phyloP scores from a whole-genome alignment of 64 coral and sea anemone species.

The Acropora yongei region DNA sequence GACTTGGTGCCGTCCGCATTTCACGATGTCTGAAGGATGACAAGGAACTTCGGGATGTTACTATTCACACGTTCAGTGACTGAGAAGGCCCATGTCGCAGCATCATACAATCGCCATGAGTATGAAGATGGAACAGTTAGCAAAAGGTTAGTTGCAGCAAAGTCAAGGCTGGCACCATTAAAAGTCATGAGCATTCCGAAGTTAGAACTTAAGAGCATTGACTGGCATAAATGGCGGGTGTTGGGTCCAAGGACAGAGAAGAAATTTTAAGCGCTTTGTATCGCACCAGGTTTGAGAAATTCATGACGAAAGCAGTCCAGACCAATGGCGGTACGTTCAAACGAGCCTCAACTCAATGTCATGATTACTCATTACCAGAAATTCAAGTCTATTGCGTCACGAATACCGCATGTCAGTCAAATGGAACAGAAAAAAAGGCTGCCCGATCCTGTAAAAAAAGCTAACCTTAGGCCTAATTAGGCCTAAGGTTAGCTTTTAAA shows the following conservation, averaged over 20 bases:
- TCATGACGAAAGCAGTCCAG: constrained; percentile 60
- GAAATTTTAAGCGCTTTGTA: constrained; percentile 69
- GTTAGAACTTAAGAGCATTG: constrained; percentile 65
- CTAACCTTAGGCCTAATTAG: no score
- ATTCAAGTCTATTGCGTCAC: no score
- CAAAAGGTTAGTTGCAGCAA: constrained; percentile 58
- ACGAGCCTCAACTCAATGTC: no score
- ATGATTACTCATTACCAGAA: no score
- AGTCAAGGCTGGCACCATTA: constrained; percentile 61
- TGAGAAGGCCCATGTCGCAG: constrained; percentile 71
- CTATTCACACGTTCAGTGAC: constrained; percentile 71
- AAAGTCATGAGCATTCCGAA: constrained; percentile 72
- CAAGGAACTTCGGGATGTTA: constrained; percentile 30
- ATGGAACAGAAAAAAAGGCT: no score
- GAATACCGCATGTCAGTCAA: no score
- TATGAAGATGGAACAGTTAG: constrained; percentile 38
- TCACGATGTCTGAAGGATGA: constrained; percentile 55
- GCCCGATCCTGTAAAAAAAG: no score
- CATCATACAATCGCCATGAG: constrained; percentile 57
- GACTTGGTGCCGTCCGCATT: constrained; percentile 52
- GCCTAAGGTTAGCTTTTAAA: no score
- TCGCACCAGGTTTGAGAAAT: constrained; percentile 68
- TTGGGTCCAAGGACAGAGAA: constrained; percentile 60
- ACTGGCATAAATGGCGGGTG: constrained; percentile 50
- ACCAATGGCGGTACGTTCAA: constrained; percentile 63